Evolutionary conservation across 2,888 invertebrate genomes (phyloP), one percentile per base, ranked within the genome.

Genomic region (Entomobrya multifasciata): DNA sequence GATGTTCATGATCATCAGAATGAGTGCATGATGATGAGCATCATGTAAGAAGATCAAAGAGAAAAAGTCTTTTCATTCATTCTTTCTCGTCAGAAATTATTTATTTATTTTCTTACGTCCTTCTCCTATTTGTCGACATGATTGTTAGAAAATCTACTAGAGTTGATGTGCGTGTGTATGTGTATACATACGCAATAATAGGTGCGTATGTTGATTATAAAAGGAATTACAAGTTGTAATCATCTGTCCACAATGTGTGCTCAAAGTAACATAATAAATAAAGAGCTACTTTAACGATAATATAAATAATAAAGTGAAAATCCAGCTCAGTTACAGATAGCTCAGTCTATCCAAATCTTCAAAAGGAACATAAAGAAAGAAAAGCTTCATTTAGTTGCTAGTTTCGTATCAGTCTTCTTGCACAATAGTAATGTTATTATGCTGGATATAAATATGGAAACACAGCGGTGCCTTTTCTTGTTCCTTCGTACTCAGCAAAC

Each of bases 41-140:
- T n/a, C n/a, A 72, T 72, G 49, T 30, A 72, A 72, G 49, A 17
- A 72, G 72, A 72, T 72, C 72, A 72, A 72, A 72, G 72, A 20
- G 49, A 72, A 49, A 62, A n/a, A 52, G 27, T 36, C 10, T 22
- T 44, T 22, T 67, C 67, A 55, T n/a, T 55, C 62, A 72, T 49
- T 52, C 49, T 27, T n/a, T 17, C 27, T 49, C 72, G n/a, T 17
- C n/a, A 1, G n/a, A 25, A 52, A 72, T 72, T 72, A 72, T 72
- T 72, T 72, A 72, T 72, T 72, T 72, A 72, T 52, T 72, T 72
- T 49, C 72, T 72, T 49, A 25, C 72, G 8, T n/a, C 30, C 30
- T 72, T 20, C n/a, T 52, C 72, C 52, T 27, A 52, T 49, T 72
- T 52, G 49, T 49, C 72, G 47, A 27, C 72, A 52, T 72, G 15